Evolutionary conservation across 2,888 invertebrate genomes (phyloP).

Genomic region (Plusia festucae): DNA sequence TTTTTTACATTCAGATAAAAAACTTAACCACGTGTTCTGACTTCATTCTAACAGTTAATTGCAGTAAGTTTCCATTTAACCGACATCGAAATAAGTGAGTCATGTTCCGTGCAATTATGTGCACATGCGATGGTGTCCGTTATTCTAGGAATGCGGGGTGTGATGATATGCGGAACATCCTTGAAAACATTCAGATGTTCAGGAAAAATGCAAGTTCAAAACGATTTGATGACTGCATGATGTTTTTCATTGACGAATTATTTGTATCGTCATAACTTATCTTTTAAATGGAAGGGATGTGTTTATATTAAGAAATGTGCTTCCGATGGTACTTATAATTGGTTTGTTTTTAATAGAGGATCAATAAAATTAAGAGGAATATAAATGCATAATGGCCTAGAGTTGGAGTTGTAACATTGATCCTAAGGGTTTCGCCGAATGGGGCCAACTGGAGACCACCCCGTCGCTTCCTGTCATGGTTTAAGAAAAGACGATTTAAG

Average conservation of each 20-base stretch:
- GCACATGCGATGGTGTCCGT: conserved; percentile 44
- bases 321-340: no score
- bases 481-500: not conserved
- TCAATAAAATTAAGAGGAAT: conserved; percentile 8
- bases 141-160: conserved; percentile 34
- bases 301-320: no score
- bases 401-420: not conserved
- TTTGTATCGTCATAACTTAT: no score
- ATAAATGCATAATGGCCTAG: not conserved
- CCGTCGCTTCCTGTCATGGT: not conserved
- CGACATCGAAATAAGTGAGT: conserved; percentile 42
- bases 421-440: conserved; percentile 1
- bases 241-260: not conserved
- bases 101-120: conserved; percentile 46
- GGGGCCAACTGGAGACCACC: not conserved
- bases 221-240: not conserved
- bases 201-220: not conserved
- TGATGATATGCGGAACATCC: conserved; percentile 22
- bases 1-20: not conserved
- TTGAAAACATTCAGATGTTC: conserved; percentile 23
- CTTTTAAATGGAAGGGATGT: no score
- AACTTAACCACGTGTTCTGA: conserved; percentile 8
- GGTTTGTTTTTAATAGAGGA: no score
- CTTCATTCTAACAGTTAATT: conserved; percentile 44
- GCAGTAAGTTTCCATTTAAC: conserved; percentile 43